Conservation (phyloP, 2,888 invertebrate species). For the Rhodophaea formosa region DNA sequence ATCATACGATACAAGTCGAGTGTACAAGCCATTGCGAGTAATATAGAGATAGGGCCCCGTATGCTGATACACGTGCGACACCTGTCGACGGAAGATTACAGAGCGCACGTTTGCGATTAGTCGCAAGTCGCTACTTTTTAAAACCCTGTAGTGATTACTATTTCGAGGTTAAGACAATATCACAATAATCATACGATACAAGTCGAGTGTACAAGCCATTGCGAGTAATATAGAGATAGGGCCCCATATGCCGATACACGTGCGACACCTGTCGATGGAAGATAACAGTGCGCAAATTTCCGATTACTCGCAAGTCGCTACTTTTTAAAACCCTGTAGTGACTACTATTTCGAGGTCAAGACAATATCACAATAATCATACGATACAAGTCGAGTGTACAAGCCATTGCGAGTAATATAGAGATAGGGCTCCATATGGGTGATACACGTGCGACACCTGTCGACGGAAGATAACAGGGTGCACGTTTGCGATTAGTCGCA, state of each 20-base stretch:
- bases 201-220: constrained; percentile 38
- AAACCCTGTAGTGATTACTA: too few species aligned
- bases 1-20: constrained; percentile 33
- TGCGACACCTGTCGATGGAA: constrained; percentile 38
- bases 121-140: background rate
- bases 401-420: constrained; percentile 37
- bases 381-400: constrained; percentile 36
- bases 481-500: constrained; percentile 21
- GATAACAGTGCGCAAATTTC: constrained; percentile 31
- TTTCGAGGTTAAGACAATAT: too few species aligned
- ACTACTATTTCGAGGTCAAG: too few species aligned
- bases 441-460: constrained; percentile 44
- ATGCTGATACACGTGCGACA: constrained; percentile 41
- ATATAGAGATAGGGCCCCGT: constrained; percentile 40
- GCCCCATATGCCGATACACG: constrained; percentile 40
- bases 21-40: constrained; percentile 37
- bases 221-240: constrained; percentile 38
- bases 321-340: too few species aligned
- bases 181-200: constrained; percentile 33
- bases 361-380: constrained; percentile 29
- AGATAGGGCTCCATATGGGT: constrained; percentile 40
- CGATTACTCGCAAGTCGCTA: constrained; percentile 18
- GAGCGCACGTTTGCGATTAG: constrained; percentile 20
- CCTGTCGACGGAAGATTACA: constrained; percentile 40
- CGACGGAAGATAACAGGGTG: constrained; percentile 32